phyloP scores from a whole-genome alignment of 2,888 invertebrate species.

The Parnassius glacialis region DNA sequence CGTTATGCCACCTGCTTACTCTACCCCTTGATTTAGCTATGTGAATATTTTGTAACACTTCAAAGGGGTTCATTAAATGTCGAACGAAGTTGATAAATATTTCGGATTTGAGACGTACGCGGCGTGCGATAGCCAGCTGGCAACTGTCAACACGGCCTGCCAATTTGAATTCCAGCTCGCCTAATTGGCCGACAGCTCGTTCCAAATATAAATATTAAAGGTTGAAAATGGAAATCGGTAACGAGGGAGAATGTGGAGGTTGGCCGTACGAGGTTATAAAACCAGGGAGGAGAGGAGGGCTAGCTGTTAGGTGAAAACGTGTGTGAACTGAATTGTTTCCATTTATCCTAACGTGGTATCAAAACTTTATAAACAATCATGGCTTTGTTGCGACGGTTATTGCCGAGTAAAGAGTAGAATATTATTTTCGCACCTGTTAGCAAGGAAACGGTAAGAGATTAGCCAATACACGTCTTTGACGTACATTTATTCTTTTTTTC shows the following conservation, averaged over 20 bases:
- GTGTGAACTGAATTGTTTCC: slow-evolving; percentile 18
- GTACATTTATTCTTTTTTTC: too few relatives aligned
- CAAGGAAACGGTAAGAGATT: too few relatives aligned
- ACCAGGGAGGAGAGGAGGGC: neutral
- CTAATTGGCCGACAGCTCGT: slow-evolving; percentile 67
- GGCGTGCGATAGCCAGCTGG: slow-evolving; percentile 59
- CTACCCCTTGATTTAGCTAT: slow-evolving; percentile 57
- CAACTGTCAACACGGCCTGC: slow-evolving; percentile 67
- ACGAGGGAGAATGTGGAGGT: slow-evolving; percentile 38
- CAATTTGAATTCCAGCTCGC: slow-evolving; percentile 58
- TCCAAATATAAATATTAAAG: slow-evolving; percentile 63
- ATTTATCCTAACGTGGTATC: neutral
- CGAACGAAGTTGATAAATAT: slow-evolving; percentile 54
- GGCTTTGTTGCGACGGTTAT: neutral
- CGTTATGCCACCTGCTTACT: slow-evolving; percentile 45
- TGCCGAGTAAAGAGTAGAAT: neutral
- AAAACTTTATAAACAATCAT: slow-evolving; percentile 1
- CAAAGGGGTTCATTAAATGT: slow-evolving; percentile 72
- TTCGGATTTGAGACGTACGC: slow-evolving; percentile 52
- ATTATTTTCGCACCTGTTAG: too few relatives aligned
- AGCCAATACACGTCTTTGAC: too few relatives aligned
- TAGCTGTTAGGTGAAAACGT: slow-evolving; percentile 2
- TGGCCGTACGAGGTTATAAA: slow-evolving; percentile 13
- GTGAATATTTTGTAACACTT: slow-evolving; percentile 69
- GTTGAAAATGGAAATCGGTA: slow-evolving; percentile 48